Conservation (phyloP, 2,888 invertebrate genomes). For the Neoascia interrupta region DNA sequence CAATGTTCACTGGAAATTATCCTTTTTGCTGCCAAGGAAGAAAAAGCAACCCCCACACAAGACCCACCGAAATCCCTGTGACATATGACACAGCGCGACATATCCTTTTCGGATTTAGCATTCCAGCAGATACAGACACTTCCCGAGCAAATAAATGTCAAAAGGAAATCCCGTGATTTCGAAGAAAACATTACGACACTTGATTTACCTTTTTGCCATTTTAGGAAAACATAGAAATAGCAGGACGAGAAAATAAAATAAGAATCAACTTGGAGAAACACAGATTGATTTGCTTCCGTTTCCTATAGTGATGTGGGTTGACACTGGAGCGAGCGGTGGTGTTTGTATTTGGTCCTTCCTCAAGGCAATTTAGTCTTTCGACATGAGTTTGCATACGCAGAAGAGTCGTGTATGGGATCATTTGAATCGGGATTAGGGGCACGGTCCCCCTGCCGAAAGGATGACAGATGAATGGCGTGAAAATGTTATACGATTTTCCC, state of each 20-base stretch:
- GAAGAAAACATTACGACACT: constrained; percentile 66
- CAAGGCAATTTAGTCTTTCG: constrained; percentile 49
- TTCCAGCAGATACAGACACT: constrained; percentile 6
- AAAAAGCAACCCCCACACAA: constrained; percentile 6
- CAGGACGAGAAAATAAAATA: constrained; percentile 11
- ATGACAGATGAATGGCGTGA: constrained; percentile 52
- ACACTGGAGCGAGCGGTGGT: constrained; percentile 17
- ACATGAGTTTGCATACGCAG: constrained; percentile 19
- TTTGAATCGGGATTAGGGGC: constrained; percentile 32
- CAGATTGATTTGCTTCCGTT: constrained; percentile 64
- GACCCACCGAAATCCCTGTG: constrained; percentile 63
- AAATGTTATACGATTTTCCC: constrained; percentile 33
- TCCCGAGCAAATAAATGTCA: constrained; percentile 62
- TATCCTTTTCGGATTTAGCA: constrained; percentile 58
- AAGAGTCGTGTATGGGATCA: constrained; percentile 4
- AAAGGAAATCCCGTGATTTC: constrained; percentile 68
- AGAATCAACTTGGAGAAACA: constrained; percentile 40
- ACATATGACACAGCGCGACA: constrained; percentile 60
- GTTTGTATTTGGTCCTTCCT: constrained; percentile 35
- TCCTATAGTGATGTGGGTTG: constrained; percentile 63
- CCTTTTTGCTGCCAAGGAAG: constrained; percentile 39
- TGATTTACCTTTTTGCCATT: constrained; percentile 64
- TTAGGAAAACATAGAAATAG: constrained; percentile 33
- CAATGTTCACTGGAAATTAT: constrained; percentile 61
- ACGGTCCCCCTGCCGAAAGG: neutral